Evolutionary conservation across 2,888 invertebrate species (phyloP).

Genomic region (Eubasilissa splendida): DNA sequence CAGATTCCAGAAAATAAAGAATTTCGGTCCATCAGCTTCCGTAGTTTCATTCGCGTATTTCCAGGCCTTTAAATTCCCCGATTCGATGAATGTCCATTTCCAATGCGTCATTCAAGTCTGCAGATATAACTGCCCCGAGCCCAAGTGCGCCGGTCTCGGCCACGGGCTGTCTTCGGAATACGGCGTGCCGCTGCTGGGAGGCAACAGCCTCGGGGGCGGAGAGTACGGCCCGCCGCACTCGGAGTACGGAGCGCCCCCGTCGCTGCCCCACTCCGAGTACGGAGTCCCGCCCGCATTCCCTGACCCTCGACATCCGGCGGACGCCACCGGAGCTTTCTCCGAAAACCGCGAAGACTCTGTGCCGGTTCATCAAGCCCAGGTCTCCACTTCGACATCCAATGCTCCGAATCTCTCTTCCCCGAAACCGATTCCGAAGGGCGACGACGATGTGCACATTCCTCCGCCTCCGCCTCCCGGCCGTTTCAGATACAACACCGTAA

Average conservation of each 20-base stretch:
- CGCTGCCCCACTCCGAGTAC: slow-evolving; percentile 77
- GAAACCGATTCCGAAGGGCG: slow-evolving; percentile 72
- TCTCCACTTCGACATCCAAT: slow-evolving; percentile 81
- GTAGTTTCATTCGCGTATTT: slow-evolving; percentile 96
- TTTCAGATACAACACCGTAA: slow-evolving; percentile 87
- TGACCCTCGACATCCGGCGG: slow-evolving; percentile 90
- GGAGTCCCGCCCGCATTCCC: slow-evolving; percentile 87
- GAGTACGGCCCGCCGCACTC: slow-evolving; percentile 77
- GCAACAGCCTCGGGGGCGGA: slow-evolving; percentile 74
- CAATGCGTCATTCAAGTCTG: slow-evolving; percentile 97
- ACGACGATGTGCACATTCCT: slow-evolving; percentile 82
- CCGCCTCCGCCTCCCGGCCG: slow-evolving; percentile 86
- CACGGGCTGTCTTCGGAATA: slow-evolving; percentile 76
- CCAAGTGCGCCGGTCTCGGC: slow-evolving; percentile 82
- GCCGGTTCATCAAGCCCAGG: slow-evolving; percentile 86
- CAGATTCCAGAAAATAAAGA: slow-evolving; percentile 96
- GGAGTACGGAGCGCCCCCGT: slow-evolving; percentile 82
- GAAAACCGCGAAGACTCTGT: slow-evolving; percentile 87
- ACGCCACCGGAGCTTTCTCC: slow-evolving; percentile 86
- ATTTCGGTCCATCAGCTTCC: slow-evolving; percentile 94
- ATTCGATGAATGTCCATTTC: slow-evolving; percentile 97
- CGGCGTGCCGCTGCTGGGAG: slow-evolving; percentile 77
- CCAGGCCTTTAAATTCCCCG: slow-evolving; percentile 97
- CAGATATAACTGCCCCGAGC: slow-evolving; percentile 93
- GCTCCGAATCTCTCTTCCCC: slow-evolving; percentile 71